Base-by-base conservation (phyloP, 2,797 vertebrate species). In the Mastacembelus armatus region DNA sequence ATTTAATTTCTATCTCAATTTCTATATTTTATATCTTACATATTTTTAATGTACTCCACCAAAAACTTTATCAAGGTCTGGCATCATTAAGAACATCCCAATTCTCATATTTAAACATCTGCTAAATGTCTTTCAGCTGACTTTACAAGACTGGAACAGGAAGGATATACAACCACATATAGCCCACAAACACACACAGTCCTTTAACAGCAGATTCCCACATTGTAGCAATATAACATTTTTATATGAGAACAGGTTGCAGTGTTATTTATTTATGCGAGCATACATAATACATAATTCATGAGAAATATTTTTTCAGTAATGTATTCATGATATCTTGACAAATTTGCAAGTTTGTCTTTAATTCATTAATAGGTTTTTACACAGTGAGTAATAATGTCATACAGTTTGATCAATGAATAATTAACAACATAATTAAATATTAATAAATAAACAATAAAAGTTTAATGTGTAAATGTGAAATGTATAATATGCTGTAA, bases 351-450 rank as follows among this genome's bases (percentile, higher is more conserved):
- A n/a, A 29, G 16, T 48, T 36, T 22, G 19, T 12, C 35, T 75
- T 58, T 45, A 14, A 44, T 75, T 16, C 24, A 40, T 33, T 32
- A 30, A 60, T 18, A 16, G 12, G n/a, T 44, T 45, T 55, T 52
- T 43, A 69, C 36, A 15, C 15, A 27, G 15, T 12, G 5, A n/a
- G 10, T 43, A 45, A 19, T 40, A 27, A 27, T 38, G 45, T 12
- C 35, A 39, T n/a, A 22, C 11, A 19, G 16, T 22, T 11, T 27
- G 10, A 61, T 26, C 15, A 21, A 58, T 33, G 2, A 33, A 39
- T 26, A 26, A 65, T 19, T 21, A 35, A n/a, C 2, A 52, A 24
- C 14, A 15, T 33, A 16, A 57, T 40, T 16, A 22, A 54, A 51
- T 42, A 22, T 42, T 32, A 63, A 63, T 10, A 3, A 22, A 7